A percentile compares a stretch with the other conserved stretches of the same genome.
These are phyloP conservation scores for Mactra quadrangularis DNA, from an alignment of 1,140 invertebrate genomes.

Conservation along the genomic window DNA sequence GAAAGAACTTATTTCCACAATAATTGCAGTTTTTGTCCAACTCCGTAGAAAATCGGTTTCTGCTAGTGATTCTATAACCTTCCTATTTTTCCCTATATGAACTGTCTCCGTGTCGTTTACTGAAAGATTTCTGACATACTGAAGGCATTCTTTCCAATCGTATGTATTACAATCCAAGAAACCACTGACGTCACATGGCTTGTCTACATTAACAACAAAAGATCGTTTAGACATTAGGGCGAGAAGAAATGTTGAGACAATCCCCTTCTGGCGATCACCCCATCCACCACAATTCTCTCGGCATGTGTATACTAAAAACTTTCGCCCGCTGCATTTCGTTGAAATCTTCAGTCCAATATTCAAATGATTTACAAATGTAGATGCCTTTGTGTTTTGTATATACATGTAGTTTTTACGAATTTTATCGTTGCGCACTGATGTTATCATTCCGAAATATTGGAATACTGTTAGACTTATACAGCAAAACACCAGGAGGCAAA, in stretches of 20 bases:
- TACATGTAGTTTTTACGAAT: no score
- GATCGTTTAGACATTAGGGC: neutral
- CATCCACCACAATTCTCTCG: neutral
- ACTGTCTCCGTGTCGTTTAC: neutral
- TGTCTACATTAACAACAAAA: neutral
- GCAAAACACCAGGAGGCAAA: no score
- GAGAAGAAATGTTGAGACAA: neutral
- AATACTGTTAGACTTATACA: no score
- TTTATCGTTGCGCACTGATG: no score
- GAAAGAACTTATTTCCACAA: neutral
- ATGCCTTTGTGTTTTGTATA: no score
- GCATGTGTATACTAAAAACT: conserved; percentile 69
- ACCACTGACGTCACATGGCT: neutral
- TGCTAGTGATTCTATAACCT: neutral
- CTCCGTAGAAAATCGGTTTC: neutral
- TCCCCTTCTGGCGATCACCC: neutral
- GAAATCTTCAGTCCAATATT: no score
- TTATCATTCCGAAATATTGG: no score
- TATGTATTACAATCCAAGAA: neutral
- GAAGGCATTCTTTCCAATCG: neutral
- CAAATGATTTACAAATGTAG: no score
- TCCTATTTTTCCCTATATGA: neutral
- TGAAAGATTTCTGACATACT: neutral
- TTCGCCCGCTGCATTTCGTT: no score
- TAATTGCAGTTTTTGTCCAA: neutral